phyloP scores from a whole-genome alignment of 2,888 invertebrate genomes.

The Drosophila neonasuta region DNA sequence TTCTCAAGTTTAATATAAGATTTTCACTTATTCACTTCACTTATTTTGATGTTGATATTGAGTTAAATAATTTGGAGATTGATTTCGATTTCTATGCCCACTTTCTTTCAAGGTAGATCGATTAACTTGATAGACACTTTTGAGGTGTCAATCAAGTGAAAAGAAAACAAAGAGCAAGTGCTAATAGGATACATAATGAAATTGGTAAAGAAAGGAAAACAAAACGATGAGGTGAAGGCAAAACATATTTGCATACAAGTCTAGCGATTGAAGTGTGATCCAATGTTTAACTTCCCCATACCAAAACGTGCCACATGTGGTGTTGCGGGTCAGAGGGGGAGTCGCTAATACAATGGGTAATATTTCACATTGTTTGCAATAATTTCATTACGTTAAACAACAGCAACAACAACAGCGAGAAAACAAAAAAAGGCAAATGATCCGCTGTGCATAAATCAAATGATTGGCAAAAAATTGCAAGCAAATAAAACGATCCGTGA shows the following conservation, averaged over 20 bases:
- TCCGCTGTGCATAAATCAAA: slow-evolving; percentile 62
- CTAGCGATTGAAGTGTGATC: slow-evolving; percentile 14
- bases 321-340: slow-evolving; percentile 2
- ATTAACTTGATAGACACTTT: slow-evolving; percentile 5
- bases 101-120: slow-evolving; percentile 7
- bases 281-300: slow-evolving; percentile 44
- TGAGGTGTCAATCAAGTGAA: slow-evolving; percentile 19
- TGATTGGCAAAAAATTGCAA: slow-evolving; percentile 46
- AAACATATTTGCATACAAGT: slow-evolving; percentile 27
- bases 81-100: neutral
- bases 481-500: slow-evolving; percentile 24
- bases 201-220: slow-evolving; percentile 50
- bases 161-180: slow-evolving; percentile 44
- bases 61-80: no score
- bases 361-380: slow-evolving; percentile 60
- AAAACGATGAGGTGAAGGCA: slow-evolving; percentile 27
- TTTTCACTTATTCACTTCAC: no score
- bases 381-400: slow-evolving; percentile 60
- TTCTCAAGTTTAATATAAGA: no score
- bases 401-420: slow-evolving; percentile 3
- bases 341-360: slow-evolving; percentile 47
- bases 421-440: slow-evolving; percentile 36
- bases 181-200: slow-evolving; percentile 44
- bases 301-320: slow-evolving; percentile 43
- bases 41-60: no score